Base-by-base conservation (phyloP, 2,888 invertebrate genomes). In the Yponomeuta malinellus region DNA sequence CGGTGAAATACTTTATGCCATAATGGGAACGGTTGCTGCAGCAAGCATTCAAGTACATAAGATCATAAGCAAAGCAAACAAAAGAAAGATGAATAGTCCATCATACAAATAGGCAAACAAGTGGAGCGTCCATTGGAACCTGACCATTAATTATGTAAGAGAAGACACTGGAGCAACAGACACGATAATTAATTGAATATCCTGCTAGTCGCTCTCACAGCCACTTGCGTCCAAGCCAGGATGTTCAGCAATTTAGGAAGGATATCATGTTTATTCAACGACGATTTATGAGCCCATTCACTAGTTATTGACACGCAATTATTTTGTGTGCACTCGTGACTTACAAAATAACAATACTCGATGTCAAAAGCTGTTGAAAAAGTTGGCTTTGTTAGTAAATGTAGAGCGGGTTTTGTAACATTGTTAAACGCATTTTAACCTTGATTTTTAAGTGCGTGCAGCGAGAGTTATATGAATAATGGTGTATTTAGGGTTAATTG, bases 361-460 rank as follows among this genome's bases (percentile, higher is more conserved):
- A 65, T 10, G 23, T 65, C 23, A 65, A 65, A 65, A 73, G 72
- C 70, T 59, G 52, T 12, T 59, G 52, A 59, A 59, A 59, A 59
- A 15, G 4, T 59, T 2, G 52, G 15, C 52, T 59, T 59, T 59
- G 52, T 59, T 59, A 59, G 52, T 15, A 59, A 59, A 59, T 59
- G 52, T 59, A 15, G 52, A 59, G 52, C 52, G 15, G 15, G 52
- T 59, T 59, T 59, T 12, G 52, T 15, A 59, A 59, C 15, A 15
- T 59, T 59, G 43, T 5, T 43, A 8, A 43, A 59, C 12, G 15
- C 52, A 15, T 15, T 59, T 15, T 59, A 15, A 59, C 52, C 52
- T 59, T 59, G 52, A 59, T 59, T 59, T 59, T 59, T 59, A 59
- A 59, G 52, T 59, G 52, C 52, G 52, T 59, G 52, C 15, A 59